Evolutionary conservation across 2,888 invertebrate genomes (phyloP).

Genomic region (Baccha elongata): DNA sequence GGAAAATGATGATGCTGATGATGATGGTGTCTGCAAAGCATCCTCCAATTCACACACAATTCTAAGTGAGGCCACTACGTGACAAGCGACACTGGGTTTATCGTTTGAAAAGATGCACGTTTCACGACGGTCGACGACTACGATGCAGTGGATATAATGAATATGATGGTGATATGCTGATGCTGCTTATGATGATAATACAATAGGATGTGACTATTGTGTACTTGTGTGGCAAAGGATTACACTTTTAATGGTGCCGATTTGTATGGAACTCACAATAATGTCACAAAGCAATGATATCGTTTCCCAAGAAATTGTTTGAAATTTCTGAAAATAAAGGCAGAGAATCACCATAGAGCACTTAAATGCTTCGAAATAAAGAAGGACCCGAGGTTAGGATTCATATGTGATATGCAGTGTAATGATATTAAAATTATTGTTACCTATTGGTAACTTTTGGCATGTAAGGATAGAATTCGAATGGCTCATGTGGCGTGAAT

Average conservation of each 20-base stretch:
- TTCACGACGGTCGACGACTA: slow-evolving; percentile 57
- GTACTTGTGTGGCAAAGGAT: slow-evolving; percentile 58
- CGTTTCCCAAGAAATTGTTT: slow-evolving; percentile 59
- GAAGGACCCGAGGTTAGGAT: background rate
- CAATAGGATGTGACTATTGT: slow-evolving; percentile 41
- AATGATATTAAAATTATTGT: background rate
- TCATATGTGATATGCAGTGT: slow-evolving; percentile 2
- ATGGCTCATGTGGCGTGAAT: slow-evolving; percentile 76
- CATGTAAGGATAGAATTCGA: slow-evolving; percentile 27
- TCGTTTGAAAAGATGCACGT: slow-evolving; percentile 70
- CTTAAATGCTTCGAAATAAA: background rate
- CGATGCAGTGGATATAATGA: background rate
- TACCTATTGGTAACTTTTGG: no score
- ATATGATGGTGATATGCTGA: slow-evolving; percentile 7
- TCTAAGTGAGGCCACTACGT: slow-evolving; percentile 62
- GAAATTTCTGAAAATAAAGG: slow-evolving; percentile 56
- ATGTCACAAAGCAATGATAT: slow-evolving; percentile 55
- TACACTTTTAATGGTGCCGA: slow-evolving; percentile 65
- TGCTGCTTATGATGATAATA: slow-evolving; percentile 30
- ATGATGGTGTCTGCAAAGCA: slow-evolving; percentile 57
- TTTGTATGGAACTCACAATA: slow-evolving; percentile 61
- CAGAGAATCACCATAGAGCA: slow-evolving; percentile 16
- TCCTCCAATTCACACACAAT: slow-evolving; percentile 68
- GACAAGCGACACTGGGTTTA: slow-evolving; percentile 69
- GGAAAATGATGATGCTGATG: slow-evolving; percentile 26